phyloP scores from a whole-genome alignment of 2,113 vertebrate genomes.

The Prolemur simus region DNA sequence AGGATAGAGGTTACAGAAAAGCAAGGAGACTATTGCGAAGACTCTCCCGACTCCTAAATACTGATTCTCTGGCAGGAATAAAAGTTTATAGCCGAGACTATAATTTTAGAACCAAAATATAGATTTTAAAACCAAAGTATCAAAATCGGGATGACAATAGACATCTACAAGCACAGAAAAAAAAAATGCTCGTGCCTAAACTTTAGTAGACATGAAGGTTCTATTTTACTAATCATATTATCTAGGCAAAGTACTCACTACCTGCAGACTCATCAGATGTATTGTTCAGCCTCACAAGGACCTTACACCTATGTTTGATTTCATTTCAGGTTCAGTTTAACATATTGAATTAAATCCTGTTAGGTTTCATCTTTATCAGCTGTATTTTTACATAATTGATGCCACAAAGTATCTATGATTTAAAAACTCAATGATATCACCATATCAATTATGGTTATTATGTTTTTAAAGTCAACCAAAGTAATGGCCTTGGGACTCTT shows the following conservation, averaged over 20 bases:
- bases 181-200: not conserved
- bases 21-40: not conserved
- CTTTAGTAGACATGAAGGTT: conserved; percentile 11
- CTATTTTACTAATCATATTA: not conserved
- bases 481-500: not conserved
- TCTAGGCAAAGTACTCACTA: not conserved
- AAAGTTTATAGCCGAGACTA: not conserved
- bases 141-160: not conserved
- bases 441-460: not conserved
- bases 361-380: not conserved
- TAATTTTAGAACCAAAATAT: not conserved
- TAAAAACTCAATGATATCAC: not conserved
- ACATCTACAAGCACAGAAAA: not conserved
- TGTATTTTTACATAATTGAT: not conserved
- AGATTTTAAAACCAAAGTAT: not conserved
- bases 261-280: conserved; percentile 13
- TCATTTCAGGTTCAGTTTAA: conserved; percentile 47
- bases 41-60: not conserved
- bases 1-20: not conserved
- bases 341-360: conserved; percentile 19
- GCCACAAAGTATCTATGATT: not conserved
- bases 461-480: not conserved
- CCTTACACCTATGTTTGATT: conserved; percentile 41
- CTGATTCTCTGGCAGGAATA: not conserved
- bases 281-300: not conserved